Evolutionary conservation across 2,113 vertebrate genomes (phyloP), one percentile per base, ranked within the genome.

Genomic region (Haemorhous mexicanus): DNA sequence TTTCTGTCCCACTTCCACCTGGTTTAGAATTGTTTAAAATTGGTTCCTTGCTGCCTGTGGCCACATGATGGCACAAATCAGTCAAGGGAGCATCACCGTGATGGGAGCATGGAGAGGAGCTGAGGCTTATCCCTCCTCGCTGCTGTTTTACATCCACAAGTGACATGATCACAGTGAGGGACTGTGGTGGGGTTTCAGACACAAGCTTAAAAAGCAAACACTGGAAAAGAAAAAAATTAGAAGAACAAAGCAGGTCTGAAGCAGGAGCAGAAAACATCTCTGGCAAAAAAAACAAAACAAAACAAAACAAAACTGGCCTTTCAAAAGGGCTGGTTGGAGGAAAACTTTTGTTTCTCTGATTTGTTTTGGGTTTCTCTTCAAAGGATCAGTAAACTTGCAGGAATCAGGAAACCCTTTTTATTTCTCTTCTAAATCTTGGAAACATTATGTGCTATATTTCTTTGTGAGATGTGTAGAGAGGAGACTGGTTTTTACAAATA

Each of bases 11-110:
- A 0, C 37, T 64, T 61, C 16, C 58, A 20, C 33, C 93, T 50
- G 7, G 0, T 32, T 10, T 37, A 3, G n/a, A 52, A 12, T 7
- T 5, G 18, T 52, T 84, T 70, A 22, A 41, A 63, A 86, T 46
- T 28, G 69, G 20, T 49, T 55, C 50, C 58, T 56, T 97, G 81
- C 97, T 84, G 75, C 21, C 4, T 58, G 88, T 95, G 85, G 59
- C 98, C 98, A 93, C 98, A 97, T 46, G 98, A 94, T 97, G 98
- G 98, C 98, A 97, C 89, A 52, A 97, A 81, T 84, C 74, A 85
- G 89, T 97, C 97, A 95, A 84, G 94, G 19, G 80, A 96, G 86
- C 95, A 20, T 73, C 44, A 3, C 10, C 12, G 0, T 12, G 47
- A 8, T 5, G 3, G 2, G 16, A 37, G 68, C n/a, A 22, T 3